These are phyloP conservation scores for Progne subis DNA, from an alignment of 2,113 vertebrate species.

Conservation along the genomic window DNA sequence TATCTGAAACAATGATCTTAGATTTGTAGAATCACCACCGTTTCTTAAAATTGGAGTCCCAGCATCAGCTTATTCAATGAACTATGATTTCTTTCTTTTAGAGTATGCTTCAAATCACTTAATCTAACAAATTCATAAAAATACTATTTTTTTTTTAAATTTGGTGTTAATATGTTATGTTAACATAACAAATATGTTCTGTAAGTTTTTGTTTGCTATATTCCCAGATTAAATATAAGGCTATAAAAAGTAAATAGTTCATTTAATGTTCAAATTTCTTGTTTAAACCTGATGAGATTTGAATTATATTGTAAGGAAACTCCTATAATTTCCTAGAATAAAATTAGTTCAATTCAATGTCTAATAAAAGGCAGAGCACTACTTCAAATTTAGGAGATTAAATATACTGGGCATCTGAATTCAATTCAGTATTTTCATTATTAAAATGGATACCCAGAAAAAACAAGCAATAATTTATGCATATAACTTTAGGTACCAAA, in stretches of 20 bases:
- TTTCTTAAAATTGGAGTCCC: not conserved
- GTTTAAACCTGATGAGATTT: not conserved
- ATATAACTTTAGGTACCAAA: not conserved
- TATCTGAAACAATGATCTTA: not conserved
- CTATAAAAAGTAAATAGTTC: not conserved
- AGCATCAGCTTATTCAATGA: not conserved
- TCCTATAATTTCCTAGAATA: not conserved
- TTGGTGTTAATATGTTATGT: not conserved
- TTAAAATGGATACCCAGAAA: not conserved
- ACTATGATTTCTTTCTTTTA: not conserved
- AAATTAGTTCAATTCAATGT: not conserved
- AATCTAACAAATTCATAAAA: not conserved
- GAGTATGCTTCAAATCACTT: not conserved
- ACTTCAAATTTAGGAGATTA: constrained; percentile 8
- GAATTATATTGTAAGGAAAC: not conserved
- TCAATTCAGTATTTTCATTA: not conserved
- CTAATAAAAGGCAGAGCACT: not conserved
- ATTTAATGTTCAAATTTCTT: not conserved
- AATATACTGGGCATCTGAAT: not conserved
- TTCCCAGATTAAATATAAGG: not conserved
- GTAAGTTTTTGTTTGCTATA: not conserved
- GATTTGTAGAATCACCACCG: not conserved
- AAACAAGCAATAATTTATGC: not conserved
- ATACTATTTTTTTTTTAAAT: rapidly evolving
- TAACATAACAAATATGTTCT: not conserved